Evolutionary conservation across 30 jellyfish, hydroid and myxozoan species (phyloP).

Genomic region (Aurelia aurita): DNA sequence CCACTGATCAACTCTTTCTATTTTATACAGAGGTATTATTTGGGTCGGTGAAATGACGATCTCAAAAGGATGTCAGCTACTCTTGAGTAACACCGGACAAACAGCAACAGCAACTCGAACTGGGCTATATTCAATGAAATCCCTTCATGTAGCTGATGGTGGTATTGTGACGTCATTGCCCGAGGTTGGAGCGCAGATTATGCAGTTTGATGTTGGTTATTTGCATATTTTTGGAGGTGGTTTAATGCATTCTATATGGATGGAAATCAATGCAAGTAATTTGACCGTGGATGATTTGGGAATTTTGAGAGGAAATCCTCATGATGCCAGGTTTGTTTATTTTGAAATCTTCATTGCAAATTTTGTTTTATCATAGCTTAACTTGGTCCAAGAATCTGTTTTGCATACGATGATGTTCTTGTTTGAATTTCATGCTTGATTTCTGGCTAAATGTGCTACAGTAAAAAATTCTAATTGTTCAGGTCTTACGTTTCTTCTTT

Average conservation of each 20-base stretch:
- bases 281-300: slow-evolving; percentile 73
- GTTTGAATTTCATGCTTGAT: too few relatives aligned
- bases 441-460: too few relatives aligned
- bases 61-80: slow-evolving; percentile 61
- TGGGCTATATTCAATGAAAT: slow-evolving; percentile 50
- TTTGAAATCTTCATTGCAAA: too few relatives aligned
- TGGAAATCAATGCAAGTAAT: slow-evolving; percentile 45
- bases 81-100: slow-evolving; percentile 47
- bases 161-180: slow-evolving; percentile 67
- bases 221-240: slow-evolving; percentile 74
- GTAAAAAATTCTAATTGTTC: neutral
- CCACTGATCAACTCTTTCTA: too few relatives aligned
- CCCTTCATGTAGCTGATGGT: slow-evolving; percentile 54
- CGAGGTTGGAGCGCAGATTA: slow-evolving; percentile 50
- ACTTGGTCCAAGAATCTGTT: too few relatives aligned
- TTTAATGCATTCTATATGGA: slow-evolving; percentile 34
- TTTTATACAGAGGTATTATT: slow-evolving; percentile 36
- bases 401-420: too few relatives aligned
- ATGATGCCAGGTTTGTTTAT: slow-evolving; percentile 42
- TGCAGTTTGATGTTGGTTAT: slow-evolving; percentile 46
- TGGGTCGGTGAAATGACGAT: slow-evolving; percentile 48
- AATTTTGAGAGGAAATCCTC: slow-evolving; percentile 49
- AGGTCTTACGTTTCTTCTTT: neutral
- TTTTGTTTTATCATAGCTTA: too few relatives aligned
- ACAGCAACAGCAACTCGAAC: slow-evolving; percentile 52